Evolutionary conservation across 2,113 vertebrate species (phyloP).

Genomic region (Terrapene triunguis): DNA sequence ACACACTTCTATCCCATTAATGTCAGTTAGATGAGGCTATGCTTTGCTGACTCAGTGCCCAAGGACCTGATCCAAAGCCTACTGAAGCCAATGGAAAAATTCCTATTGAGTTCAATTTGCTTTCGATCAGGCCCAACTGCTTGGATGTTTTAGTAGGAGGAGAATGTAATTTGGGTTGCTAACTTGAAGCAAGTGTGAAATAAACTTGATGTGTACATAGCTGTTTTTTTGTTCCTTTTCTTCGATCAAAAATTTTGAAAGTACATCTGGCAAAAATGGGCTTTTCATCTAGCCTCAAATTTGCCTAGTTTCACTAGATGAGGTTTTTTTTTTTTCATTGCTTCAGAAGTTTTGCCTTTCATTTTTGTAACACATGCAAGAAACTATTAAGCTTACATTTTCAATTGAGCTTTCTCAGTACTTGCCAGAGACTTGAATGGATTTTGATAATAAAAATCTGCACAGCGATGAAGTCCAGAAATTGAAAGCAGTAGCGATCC

Average conservation of each 20-base stretch:
- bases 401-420: background rate
- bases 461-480: constrained; percentile 46
- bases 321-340: background rate
- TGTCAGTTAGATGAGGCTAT: rapidly evolving
- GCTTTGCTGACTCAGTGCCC: background rate
- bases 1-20: background rate
- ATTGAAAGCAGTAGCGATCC: constrained; percentile 59
- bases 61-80: background rate
- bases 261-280: background rate
- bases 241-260: background rate
- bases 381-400: constrained; percentile 50
- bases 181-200: background rate
- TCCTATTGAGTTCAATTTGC: background rate
- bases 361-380: background rate
- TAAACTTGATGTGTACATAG: background rate
- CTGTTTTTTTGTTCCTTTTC: background rate
- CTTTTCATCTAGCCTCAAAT: constrained; percentile 37
- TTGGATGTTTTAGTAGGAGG: rapidly evolving
- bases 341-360: constrained; percentile 44
- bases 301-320: background rate
- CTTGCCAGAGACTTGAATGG: constrained; percentile 20
- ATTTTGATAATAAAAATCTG: constrained; percentile 60
- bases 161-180: background rate
- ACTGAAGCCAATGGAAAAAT: background rate
- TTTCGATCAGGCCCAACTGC: background rate